These are phyloP conservation scores for Misgurnus anguillicaudatus DNA, from an alignment of 2,113 vertebrate species.

Conservation along the genomic window DNA sequence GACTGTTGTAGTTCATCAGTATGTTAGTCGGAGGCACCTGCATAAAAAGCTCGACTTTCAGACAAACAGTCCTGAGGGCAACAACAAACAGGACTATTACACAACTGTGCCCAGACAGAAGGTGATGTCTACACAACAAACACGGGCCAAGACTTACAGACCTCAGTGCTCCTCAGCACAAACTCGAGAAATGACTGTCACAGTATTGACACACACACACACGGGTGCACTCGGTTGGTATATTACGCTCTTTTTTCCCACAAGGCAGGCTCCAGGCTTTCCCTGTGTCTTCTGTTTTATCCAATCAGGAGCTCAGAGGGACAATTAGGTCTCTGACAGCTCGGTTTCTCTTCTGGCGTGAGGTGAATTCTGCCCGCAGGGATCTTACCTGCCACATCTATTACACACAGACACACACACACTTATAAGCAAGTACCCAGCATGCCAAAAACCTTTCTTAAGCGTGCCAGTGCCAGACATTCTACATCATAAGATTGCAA, in stretches of 20 bases:
- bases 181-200: constrained; percentile 4
- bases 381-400: constrained; percentile 44
- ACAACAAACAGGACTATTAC: constrained; percentile 1
- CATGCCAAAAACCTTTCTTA: background rate
- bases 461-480: background rate
- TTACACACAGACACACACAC: constrained; percentile 26
- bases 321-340: constrained; percentile 54
- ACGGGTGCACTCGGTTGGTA: constrained; percentile 32
- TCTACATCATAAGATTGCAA: background rate
- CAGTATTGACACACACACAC: background rate
- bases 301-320: constrained; percentile 45
- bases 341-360: constrained; percentile 43
- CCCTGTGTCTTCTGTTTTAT: constrained; percentile 9
- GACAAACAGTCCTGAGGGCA: constrained; percentile 30
- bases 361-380: constrained; percentile 35
- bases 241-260: constrained; percentile 27
- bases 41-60: constrained; percentile 17
- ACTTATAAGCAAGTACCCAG: background rate
- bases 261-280: constrained; percentile 31
- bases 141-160: constrained; percentile 1
- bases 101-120: constrained; percentile 25
- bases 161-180: constrained; percentile 15
- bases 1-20: constrained; percentile 1
- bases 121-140: constrained; percentile 33
- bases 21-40: constrained; percentile 20